Evolutionary conservation across 2,888 invertebrate species (phyloP).

Genomic region (Drymonia ruficornis): DNA sequence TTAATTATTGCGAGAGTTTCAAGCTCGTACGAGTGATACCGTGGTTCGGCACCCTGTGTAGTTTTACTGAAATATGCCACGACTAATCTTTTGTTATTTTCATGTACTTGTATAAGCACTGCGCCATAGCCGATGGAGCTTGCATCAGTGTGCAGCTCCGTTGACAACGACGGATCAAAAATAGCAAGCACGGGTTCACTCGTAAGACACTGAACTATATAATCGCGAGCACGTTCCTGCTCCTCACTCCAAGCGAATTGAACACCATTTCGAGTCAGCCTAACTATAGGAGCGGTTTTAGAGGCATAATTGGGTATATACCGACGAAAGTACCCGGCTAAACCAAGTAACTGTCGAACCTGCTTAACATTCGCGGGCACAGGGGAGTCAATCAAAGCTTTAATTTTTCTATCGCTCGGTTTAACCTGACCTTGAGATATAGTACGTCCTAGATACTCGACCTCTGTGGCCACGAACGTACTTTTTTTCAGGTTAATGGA

Average conservation of each 20-base stretch:
- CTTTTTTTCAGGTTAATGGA: slow-evolving; percentile 12
- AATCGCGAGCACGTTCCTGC: slow-evolving; percentile 14
- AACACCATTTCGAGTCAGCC: neutral
- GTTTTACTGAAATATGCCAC: slow-evolving; percentile 27
- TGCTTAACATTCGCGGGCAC: slow-evolving; percentile 9
- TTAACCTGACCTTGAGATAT: slow-evolving; percentile 8
- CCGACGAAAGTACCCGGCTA: slow-evolving; percentile 10
- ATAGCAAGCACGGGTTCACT: slow-evolving; percentile 22
- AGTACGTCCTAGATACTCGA: slow-evolving; percentile 6
- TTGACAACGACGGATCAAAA: slow-evolving; percentile 22
- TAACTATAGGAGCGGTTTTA: slow-evolving; percentile 19
- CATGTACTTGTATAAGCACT: slow-evolving; percentile 20
- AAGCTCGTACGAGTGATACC: slow-evolving; percentile 30
- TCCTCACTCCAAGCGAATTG: slow-evolving; percentile 9
- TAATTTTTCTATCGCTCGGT: slow-evolving; percentile 5
- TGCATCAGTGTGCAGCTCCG: slow-evolving; percentile 27
- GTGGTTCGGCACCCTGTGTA: slow-evolving; percentile 18
- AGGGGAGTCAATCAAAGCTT: slow-evolving; percentile 6
- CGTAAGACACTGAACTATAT: slow-evolving; percentile 16
- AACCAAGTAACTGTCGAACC: slow-evolving; percentile 12
- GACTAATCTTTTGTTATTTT: slow-evolving; percentile 10
- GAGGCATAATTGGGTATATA: slow-evolving; percentile 8
- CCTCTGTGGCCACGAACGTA: slow-evolving; percentile 4
- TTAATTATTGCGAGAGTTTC: slow-evolving; percentile 30
- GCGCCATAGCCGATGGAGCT: slow-evolving; percentile 24